Base-by-base conservation (phyloP, 2,113 vertebrate genomes). In the Misgurnus mizolepis region DNA sequence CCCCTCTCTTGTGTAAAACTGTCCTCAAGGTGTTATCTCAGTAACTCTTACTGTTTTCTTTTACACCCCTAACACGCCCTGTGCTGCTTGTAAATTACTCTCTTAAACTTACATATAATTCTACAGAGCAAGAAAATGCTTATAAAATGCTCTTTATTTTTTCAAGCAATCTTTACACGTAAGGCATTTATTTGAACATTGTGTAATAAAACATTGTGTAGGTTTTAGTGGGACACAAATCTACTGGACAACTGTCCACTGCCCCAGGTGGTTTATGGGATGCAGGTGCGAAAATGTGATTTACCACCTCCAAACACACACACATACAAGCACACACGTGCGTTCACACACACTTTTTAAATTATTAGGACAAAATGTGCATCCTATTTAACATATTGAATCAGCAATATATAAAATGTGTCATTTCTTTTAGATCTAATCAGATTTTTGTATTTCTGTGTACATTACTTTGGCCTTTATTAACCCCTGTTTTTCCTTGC, bases 241-340 rank as follows among this genome's bases (percentile, higher is more conserved):
- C 18, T 60, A 27, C 18, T 45, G 77, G 72, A 49, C 34, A 53
- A 80, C 47, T 75, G 66, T 50, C 62, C 72, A 53, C 22, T 40
- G 76, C 80, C 72, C 77, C 27, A 55, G 66, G 71, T 41, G 43
- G 14, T 82, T 77, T 76, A 65, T 50, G 80, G 70, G 65, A 80
- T 49, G 40, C 79, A 84, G 83, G 75, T 79, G 64, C 80, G 80
- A 50, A 70, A 12, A 64, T 65, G 14, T 76, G 15, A 50, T 27
- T 80, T 45, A 27, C 73, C 60, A 17, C 17, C 69, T 77, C 69
- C 22, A 39, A 3, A n/a, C 27, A 58, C 73, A 49, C 78, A 18
- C 79, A 60, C 14, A 22, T 66, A 64, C 67, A 43, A 74, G 56
- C 43, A 64, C 64, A 67, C 65, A 18, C 76, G 3, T 34, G 27